Evolutionary conservation across 2,113 vertebrate species (phyloP).

Genomic region (Toxotes jaculatrix): DNA sequence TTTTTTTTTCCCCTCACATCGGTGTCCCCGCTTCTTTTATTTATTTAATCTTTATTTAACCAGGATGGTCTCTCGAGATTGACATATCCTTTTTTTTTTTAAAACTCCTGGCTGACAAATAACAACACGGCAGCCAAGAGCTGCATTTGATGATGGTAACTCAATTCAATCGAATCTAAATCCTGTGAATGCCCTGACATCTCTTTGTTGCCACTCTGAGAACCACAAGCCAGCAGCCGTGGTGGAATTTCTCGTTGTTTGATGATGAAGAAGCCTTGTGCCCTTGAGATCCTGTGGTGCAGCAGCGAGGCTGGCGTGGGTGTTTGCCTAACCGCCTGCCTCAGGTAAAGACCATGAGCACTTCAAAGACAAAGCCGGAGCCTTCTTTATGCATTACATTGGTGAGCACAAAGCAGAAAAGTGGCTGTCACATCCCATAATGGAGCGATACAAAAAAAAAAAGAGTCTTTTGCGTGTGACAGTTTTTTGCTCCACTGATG

Average conservation of each 20-base stretch:
- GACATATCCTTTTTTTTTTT: constrained; percentile 43
- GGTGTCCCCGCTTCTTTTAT: constrained; percentile 41
- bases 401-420: not conserved
- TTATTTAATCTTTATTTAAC: constrained; percentile 62
- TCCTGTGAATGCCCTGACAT: constrained; percentile 37
- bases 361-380: constrained; percentile 29
- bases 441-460: not conserved
- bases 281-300: constrained; percentile 31
- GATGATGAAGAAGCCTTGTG: constrained; percentile 38
- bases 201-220: constrained; percentile 35
- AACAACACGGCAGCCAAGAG: constrained; percentile 42
- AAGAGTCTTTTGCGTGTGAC: constrained; percentile 6
- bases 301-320: constrained; percentile 5
- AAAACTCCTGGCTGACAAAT: constrained; percentile 38
- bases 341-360: constrained; percentile 41
- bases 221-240: not conserved
- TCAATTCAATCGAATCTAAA: not conserved
- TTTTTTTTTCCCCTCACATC: constrained; percentile 17
- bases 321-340: constrained; percentile 35
- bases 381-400: constrained; percentile 15
- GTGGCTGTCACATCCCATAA: constrained; percentile 26
- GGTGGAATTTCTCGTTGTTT: constrained; percentile 50
- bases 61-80: constrained; percentile 51
- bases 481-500: constrained; percentile 23
- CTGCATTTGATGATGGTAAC: constrained; percentile 3